These are phyloP conservation scores for Quiscalus mexicanus DNA, from an alignment of 2,113 vertebrate species.

Conservation along the genomic window DNA sequence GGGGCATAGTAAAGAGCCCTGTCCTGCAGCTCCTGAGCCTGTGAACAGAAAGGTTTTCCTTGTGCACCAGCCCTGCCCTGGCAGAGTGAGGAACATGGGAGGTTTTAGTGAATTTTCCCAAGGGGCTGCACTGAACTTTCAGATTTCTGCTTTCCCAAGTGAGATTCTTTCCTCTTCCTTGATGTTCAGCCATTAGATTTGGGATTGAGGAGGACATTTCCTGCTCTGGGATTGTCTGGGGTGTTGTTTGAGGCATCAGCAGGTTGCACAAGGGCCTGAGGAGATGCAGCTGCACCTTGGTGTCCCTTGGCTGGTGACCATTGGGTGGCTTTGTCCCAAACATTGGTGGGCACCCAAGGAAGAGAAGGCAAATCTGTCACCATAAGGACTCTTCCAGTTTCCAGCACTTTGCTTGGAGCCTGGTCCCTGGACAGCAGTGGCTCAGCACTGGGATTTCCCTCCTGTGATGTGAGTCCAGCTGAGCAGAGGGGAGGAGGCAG, in stretches of 20 bases:
- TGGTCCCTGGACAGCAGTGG: not conserved
- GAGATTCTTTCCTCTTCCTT: not conserved
- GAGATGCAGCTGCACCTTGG: not conserved
- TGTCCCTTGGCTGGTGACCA: not conserved
- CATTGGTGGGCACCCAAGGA: not conserved
- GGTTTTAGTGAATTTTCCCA: not conserved
- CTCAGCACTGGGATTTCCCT: not conserved
- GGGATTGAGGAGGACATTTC: not conserved
- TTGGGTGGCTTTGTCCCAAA: not conserved
- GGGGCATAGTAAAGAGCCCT: not conserved
- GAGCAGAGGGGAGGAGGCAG: not conserved
- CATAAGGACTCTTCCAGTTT: not conserved
- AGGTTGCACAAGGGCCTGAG: not conserved
- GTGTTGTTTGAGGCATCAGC: not conserved
- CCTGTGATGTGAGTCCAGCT: not conserved
- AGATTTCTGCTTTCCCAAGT: not conserved
- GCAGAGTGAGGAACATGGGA: not conserved
- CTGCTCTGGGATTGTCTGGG: not conserved
- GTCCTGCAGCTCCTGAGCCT: not conserved
- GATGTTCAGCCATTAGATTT: rapidly evolving
- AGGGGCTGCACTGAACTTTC: not conserved
- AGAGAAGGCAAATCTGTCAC: not conserved
- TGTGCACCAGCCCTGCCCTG: not conserved
- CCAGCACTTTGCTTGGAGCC: not conserved
- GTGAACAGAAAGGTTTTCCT: not conserved